Evolutionary conservation across 2,113 vertebrate species (phyloP).

Genomic region (Plestiodon gilberti): DNA sequence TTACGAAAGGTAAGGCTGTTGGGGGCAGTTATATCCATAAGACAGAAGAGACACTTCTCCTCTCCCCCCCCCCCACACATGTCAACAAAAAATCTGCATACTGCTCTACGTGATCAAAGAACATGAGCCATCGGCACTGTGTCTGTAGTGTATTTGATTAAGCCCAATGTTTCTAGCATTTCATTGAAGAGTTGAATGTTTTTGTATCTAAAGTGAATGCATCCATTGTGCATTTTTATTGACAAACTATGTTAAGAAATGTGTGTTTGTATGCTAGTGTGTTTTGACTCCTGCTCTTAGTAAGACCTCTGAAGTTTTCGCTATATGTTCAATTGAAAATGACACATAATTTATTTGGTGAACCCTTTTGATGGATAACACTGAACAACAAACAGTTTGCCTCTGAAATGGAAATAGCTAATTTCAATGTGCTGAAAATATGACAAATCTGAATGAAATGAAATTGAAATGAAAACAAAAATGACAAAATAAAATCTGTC

Average conservation of each 20-base stretch:
- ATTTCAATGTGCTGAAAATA: too few species aligned
- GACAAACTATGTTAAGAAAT: neutral
- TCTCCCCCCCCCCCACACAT: neutral
- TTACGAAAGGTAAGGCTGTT: conserved; percentile 89
- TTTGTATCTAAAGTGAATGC: neutral
- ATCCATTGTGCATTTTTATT: neutral
- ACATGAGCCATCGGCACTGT: neutral
- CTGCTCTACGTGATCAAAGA: neutral
- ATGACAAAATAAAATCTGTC: too few species aligned
- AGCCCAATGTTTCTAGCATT: neutral
- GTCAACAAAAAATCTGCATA: neutral
- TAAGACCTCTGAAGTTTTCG: neutral
- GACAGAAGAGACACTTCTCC: neutral
- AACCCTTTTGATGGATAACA: too few species aligned
- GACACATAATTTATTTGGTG: too few species aligned
- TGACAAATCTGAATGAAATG: too few species aligned
- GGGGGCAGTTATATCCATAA: neutral
- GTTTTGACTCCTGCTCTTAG: neutral
- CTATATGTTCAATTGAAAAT: neutral
- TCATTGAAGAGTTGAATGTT: neutral
- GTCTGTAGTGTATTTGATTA: neutral
- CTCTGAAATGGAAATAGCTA: too few species aligned
- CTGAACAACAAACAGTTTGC: too few species aligned
- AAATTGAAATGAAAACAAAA: too few species aligned
- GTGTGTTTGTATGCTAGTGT: neutral